phyloP scores from a whole-genome alignment of 1,140 invertebrate species.

The Camponotus vicinus region DNA sequence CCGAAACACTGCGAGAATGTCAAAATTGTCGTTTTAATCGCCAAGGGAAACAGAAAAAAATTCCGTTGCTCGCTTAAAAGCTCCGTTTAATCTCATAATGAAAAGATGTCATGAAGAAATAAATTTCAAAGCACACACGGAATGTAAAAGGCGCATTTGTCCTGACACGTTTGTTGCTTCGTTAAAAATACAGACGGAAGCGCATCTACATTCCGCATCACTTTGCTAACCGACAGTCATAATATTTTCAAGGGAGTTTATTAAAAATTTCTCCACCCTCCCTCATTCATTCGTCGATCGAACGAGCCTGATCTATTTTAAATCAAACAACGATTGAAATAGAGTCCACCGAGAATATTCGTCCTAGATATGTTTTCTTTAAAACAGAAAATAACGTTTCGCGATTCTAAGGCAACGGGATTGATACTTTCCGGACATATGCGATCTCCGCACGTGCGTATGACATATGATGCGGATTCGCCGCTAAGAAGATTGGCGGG shows the following conservation, averaged over 20 bases:
- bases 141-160: background rate
- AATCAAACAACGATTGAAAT: background rate
- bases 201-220: background rate
- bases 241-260: slow-evolving; percentile 10
- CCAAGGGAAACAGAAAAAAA: background rate
- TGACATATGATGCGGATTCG: background rate
- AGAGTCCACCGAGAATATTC: background rate
- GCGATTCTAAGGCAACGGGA: too few species aligned
- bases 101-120: slow-evolving; percentile 28
- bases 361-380: too few species aligned
- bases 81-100: slow-evolving; percentile 40
- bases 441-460: too few species aligned
- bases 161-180: background rate
- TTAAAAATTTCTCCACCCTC: background rate
- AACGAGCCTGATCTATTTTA: background rate
- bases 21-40: background rate
- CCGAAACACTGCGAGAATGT: background rate
- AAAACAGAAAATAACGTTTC: too few species aligned
- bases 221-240: background rate
- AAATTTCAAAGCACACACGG: slow-evolving; percentile 23
- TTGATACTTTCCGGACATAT: too few species aligned
- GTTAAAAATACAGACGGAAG: slow-evolving; percentile 20
- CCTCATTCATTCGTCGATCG: background rate
- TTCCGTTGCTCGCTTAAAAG: slow-evolving; percentile 21
- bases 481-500: background rate